A percentile compares a stretch with the other conserved stretches of the same genome.
Evolutionary conservation across 2,797 vertebrate genomes (phyloP).

Genomic region (Glyptemys insculpta): DNA sequence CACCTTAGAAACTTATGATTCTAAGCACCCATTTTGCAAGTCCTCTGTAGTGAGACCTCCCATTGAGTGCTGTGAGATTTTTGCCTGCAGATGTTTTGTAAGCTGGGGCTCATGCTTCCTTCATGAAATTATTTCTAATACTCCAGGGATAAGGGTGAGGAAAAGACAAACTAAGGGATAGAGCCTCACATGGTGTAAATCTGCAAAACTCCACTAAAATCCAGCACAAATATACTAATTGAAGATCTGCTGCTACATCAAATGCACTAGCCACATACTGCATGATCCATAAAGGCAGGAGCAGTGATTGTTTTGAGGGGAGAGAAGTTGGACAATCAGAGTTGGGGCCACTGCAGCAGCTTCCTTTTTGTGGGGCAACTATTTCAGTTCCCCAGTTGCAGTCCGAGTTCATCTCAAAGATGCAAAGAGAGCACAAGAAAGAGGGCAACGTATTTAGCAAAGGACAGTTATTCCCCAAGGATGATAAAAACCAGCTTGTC

Average conservation of each 20-base stretch:
- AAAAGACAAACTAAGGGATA: background rate
- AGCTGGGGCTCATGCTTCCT: background rate
- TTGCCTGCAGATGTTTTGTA: background rate
- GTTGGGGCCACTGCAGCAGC: background rate
- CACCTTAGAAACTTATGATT: background rate
- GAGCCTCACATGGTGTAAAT: background rate
- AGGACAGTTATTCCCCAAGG: constrained; percentile 43
- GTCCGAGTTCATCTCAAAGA: background rate
- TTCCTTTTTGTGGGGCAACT: background rate
- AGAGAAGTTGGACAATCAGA: background rate
- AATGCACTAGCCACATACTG: rapidly evolving
- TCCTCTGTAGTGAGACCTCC: background rate
- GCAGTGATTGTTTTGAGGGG: background rate
- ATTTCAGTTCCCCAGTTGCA: background rate
- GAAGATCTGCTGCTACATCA: background rate
- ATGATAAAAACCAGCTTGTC: constrained; percentile 38
- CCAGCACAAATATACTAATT: rapidly evolving
- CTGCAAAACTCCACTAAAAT: background rate
- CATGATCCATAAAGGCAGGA: background rate
- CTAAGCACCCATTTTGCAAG: background rate
- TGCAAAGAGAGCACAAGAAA: background rate
- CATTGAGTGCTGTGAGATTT: rapidly evolving
- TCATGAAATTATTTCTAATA: background rate
- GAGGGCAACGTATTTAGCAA: background rate
- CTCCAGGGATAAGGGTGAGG: background rate